Evolutionary conservation across 1,140 invertebrate genomes (phyloP).

Genomic region (Sycobia sp.): DNA sequence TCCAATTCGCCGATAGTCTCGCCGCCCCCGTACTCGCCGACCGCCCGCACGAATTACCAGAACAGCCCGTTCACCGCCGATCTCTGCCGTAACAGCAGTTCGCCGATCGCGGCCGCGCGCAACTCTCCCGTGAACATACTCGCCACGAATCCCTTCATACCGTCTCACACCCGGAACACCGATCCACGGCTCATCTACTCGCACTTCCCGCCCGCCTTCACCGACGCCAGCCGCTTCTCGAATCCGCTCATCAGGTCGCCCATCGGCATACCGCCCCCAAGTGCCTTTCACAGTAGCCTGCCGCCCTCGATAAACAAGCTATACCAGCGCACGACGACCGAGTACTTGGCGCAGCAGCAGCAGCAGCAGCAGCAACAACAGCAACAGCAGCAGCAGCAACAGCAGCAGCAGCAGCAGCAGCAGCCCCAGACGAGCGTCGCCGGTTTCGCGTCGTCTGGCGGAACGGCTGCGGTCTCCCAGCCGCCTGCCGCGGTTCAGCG

Average conservation of each 20-base stretch:
- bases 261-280: slow-evolving; percentile 49
- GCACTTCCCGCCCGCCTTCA: slow-evolving; percentile 53
- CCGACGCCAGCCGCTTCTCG: slow-evolving; percentile 49
- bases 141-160: slow-evolving; percentile 64
- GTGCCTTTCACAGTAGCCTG: slow-evolving; percentile 59
- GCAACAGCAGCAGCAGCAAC: slow-evolving; percentile 41
- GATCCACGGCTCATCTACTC: slow-evolving; percentile 61
- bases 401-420: slow-evolving; percentile 27
- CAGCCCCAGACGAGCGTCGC: slow-evolving; percentile 42
- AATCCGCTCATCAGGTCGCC: slow-evolving; percentile 52
- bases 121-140: slow-evolving; percentile 57
- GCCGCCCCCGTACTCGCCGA: slow-evolving; percentile 57
- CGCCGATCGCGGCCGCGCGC: slow-evolving; percentile 47
- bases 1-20: slow-evolving; percentile 51
- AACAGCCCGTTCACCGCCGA: slow-evolving; percentile 51
- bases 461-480: slow-evolving; percentile 25
- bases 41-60: slow-evolving; percentile 56
- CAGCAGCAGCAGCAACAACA: slow-evolving; percentile 29
- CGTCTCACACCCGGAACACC: slow-evolving; percentile 62
- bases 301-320: slow-evolving; percentile 58
- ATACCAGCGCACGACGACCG: slow-evolving; percentile 55
- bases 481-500: slow-evolving; percentile 54
- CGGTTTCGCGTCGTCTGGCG: background rate
- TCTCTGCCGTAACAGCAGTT: slow-evolving; percentile 48
- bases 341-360: slow-evolving; percentile 39